These are phyloP conservation scores for Drosophila arawakana DNA, from an alignment of 1,140 invertebrate species.

Conservation along the genomic window DNA sequence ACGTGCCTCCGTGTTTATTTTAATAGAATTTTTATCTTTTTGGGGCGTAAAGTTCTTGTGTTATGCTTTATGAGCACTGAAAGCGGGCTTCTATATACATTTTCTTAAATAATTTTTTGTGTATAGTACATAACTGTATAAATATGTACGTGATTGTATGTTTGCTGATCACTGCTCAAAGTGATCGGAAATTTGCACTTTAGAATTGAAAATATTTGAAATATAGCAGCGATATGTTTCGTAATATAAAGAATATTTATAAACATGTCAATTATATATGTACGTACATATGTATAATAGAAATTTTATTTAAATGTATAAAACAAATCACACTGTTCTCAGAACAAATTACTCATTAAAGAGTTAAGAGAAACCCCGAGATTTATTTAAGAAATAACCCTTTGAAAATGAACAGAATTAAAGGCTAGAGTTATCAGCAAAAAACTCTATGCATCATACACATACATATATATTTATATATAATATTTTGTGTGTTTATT, in stretches of 20 bases:
- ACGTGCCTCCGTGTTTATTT: constrained; percentile 64
- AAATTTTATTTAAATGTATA: no score
- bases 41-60: constrained; percentile 6
- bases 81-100: constrained; percentile 10
- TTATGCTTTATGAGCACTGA: constrained; percentile 13
- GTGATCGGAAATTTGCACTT: background rate
- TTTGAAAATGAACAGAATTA: background rate
- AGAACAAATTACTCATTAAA: no score
- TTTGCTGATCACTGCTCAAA: background rate
- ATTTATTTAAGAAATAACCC: constrained; percentile 12
- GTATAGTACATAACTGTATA: background rate
- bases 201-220: background rate
- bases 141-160: constrained; percentile 1
- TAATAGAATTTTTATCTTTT: constrained; percentile 43
- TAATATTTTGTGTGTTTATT: background rate
- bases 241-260: no score
- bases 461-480: background rate
- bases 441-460: background rate
- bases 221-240: background rate
- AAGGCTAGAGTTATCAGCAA: constrained; percentile 4
- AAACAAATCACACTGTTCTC: no score
- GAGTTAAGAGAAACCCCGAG: background rate
- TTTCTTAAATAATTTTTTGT: background rate
- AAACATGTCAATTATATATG: no score
- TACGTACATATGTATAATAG: no score